These are phyloP conservation scores for Zeus faber DNA, from an alignment of 2,113 vertebrate species.

Conservation along the genomic window DNA sequence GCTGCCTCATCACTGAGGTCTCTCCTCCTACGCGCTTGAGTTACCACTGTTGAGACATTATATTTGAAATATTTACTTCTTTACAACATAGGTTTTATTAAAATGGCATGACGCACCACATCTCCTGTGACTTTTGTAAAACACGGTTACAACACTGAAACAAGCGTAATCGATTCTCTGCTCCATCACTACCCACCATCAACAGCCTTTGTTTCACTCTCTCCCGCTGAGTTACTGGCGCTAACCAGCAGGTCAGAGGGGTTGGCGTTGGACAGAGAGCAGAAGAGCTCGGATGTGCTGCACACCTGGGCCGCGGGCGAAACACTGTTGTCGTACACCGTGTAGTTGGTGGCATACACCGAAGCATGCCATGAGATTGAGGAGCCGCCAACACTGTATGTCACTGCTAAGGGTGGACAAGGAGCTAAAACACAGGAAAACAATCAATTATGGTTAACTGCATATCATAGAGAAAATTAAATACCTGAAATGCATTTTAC, in stretches of 20 bases:
- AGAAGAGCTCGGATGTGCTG: conserved; percentile 53
- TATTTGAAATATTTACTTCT: not conserved
- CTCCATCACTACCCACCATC: conserved; percentile 40
- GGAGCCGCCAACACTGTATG: conserved; percentile 34
- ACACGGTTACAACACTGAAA: not conserved
- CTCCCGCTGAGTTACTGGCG: conserved; percentile 64
- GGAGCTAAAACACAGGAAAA: too few relatives aligned
- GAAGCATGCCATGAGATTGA: conserved; percentile 64
- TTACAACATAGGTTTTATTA: not conserved
- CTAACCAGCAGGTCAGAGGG: conserved; percentile 50
- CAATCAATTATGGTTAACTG: too few relatives aligned
- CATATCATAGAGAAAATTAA: too few relatives aligned
- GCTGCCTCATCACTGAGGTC: conserved; percentile 35
- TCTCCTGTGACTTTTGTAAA: not conserved
- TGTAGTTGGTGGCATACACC: conserved; percentile 54
- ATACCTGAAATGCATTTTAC: too few relatives aligned
- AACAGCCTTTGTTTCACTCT: conserved; percentile 49
- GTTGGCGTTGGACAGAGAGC: conserved; percentile 40
- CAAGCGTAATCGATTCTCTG: too few relatives aligned
- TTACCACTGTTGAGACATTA: conserved; percentile 23
- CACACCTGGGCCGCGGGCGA: conserved; percentile 43
- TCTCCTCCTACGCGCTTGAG: conserved; percentile 35
- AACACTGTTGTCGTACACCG: conserved; percentile 39
- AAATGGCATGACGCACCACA: not conserved
- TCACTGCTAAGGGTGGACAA: conserved; percentile 59